A percentile compares a stretch with the other conserved stretches of the same genome.
These are phyloP conservation scores for Lutraria rhynchaena DNA, from an alignment of 1,140 invertebrate species.

Conservation along the genomic window DNA sequence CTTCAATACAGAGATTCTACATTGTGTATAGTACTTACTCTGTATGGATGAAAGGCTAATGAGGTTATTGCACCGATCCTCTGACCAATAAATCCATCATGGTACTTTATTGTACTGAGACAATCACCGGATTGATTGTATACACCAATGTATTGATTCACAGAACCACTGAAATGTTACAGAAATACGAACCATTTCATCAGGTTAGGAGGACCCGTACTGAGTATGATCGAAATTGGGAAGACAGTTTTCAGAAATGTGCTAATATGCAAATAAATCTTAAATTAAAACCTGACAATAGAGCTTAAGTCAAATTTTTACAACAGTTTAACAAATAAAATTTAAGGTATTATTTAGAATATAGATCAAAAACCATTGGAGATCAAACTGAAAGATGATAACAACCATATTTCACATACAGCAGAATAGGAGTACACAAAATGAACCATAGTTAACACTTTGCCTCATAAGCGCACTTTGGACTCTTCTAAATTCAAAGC, in stretches of 20 bases:
- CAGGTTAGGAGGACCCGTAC: too few relatives aligned
- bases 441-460: too few relatives aligned
- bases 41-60: slow-evolving; percentile 93
- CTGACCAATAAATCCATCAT: slow-evolving; percentile 95
- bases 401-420: too few relatives aligned
- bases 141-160: slow-evolving; percentile 91
- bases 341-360: too few relatives aligned
- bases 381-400: too few relatives aligned
- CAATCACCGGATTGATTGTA: slow-evolving; percentile 88
- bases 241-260: neutral
- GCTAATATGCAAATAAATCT: neutral
- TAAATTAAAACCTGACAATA: neutral
- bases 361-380: too few relatives aligned
- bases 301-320: neutral
- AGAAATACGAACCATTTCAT: too few relatives aligned
- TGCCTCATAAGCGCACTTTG: too few relatives aligned
- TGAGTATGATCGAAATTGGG: slow-evolving; percentile 11
- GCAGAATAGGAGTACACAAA: too few relatives aligned
- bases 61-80: slow-evolving; percentile 92
- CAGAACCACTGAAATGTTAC: slow-evolving; percentile 87
- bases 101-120: slow-evolving; percentile 89
- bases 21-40: slow-evolving; percentile 82
- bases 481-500: too few relatives aligned
- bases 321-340: neutral
- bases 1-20: too few relatives aligned